Base-by-base conservation (phyloP, 2,113 vertebrate genomes). In the Silurus meridionalis region DNA sequence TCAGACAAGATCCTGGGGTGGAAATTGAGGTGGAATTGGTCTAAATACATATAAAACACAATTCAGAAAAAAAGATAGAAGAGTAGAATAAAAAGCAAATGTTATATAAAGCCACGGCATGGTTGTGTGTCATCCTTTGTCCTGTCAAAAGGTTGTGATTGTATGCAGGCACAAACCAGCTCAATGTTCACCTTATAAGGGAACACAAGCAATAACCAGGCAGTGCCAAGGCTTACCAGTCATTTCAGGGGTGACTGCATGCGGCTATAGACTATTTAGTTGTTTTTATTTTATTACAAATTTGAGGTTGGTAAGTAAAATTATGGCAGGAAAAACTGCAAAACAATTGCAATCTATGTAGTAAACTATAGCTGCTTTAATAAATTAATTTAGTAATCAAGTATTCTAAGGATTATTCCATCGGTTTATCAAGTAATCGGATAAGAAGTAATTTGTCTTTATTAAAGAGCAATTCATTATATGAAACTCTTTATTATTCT, bases 51-150 rank as follows among this genome's bases (percentile, higher is more conserved):
- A 61, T 11, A 63, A 52, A 53, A 64, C 60, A 66, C 50, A 53
- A 2, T 64, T 3, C 14, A 19, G n/a, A 58, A 58, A 58, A 58
- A 15, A 13, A 85, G 5, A 8, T 37, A 69, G 13, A 8, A 57
- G 37, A 1, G 67, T 58, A 74, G 28, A 57, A 83, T 25, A 6
- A 25, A 57, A 79, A 79, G 25, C 17, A 80, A 80, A 79, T 58
- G 75, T 78, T 78, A 52, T 78, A 78, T 57, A 78, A 81, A 37
- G 80, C 37, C 80, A 81, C 58, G 64, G 80, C 60, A 23, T 64
- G 37, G 79, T 50, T 48, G 60, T 50, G 9, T 48, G 37, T 63
- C 58, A 50, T 23, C 80, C 37, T 48, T n/a, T 48, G 48, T 21
- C 58, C 80, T 63, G 80, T 81, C 60, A 81, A 7, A 58, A 79